Conservation (phyloP, 1,140 invertebrate species). For the Palaemon carinicauda region DNA sequence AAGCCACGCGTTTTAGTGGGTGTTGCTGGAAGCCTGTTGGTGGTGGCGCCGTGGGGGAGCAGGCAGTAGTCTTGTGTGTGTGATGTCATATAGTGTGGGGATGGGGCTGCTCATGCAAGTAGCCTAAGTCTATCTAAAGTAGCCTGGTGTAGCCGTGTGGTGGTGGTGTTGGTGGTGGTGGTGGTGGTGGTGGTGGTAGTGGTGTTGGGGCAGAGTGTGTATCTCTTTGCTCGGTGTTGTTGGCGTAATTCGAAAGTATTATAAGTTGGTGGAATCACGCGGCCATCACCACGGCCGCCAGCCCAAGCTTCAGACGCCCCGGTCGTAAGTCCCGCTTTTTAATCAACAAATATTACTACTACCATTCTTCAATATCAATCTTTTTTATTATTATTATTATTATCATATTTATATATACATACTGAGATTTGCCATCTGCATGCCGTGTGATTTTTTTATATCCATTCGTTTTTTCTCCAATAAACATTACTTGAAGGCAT, state of each 20-base stretch:
- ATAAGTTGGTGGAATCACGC: neutral
- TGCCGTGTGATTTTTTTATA: constrained; percentile 2
- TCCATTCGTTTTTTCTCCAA: neutral
- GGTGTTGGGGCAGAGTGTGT: no score
- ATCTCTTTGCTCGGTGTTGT: neutral
- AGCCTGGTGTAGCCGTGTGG: neutral
- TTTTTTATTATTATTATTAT: neutral
- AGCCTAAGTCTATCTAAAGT: no score
- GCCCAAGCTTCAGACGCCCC: neutral
- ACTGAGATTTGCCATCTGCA: constrained; percentile 1
- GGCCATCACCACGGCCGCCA: constrained; percentile 4
- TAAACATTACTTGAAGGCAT: neutral
- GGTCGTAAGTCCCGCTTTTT: constrained; percentile 9
- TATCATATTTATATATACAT: neutral
- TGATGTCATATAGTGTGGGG: neutral
- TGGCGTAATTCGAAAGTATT: neutral
- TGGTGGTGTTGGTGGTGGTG: neutral
- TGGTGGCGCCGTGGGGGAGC: neutral
- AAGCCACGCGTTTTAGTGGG: neutral
- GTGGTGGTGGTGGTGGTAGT: no score
- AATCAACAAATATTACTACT: constrained; percentile 5
- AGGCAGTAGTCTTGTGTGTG: constrained; percentile 6
- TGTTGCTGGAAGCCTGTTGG: neutral
- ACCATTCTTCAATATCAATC: constrained; percentile 7
- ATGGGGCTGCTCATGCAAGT: neutral